Base-by-base conservation (phyloP, 2,797 vertebrate genomes). In the Galago senegalensis region DNA sequence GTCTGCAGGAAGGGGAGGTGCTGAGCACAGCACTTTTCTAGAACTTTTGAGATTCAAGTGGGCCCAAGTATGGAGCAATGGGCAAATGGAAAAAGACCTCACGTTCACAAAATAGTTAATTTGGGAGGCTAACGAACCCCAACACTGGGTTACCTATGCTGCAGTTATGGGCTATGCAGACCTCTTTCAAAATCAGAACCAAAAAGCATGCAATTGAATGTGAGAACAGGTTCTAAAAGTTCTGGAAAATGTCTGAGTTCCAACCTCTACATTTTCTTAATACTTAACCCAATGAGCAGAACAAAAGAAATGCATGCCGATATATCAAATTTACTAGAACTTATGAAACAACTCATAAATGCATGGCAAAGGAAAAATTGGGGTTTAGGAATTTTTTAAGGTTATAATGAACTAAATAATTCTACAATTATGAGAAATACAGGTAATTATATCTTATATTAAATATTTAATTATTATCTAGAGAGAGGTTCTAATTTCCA, bases 401-500 rank as follows among this genome's bases (percentile, higher is more conserved):
- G 12, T 89, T 95, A 87, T 61, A 87, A 89, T 82, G 61, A 89
- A 31, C 18, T 93, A 87, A 94, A 75, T 34, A 56, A 70, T 60
- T 37, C 34, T 49, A 58, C 67, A 14, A 63, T 75, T n/a, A 23
- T 34, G 84, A 89, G 56, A 49, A 84, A 34, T 75, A 91, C 1
- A 95, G 63, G 12, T 83, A 91, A 84, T 82, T 73, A 65, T 27
- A 18, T 73, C 73, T 96, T 85, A 72, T 37, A 90, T 61, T 77
- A 94, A 83, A 95, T 73, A 77, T 12, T 58, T 65, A 34, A 86
- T 72, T 93, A 75, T 65, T 89, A 53, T 87, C 77, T 83, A 80
- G 69, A 80, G 60, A 81, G 61, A 70, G 75, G 75, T 60, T 94
- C 73, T 92, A 46, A 94, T 85, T 89, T 94, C 61, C 25, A 95